Percentiles rank a stretch among this genome's conserved stretches.
Evolutionary conservation across 2,888 invertebrate species (phyloP).

Genomic region (Limnephilus auricula): DNA sequence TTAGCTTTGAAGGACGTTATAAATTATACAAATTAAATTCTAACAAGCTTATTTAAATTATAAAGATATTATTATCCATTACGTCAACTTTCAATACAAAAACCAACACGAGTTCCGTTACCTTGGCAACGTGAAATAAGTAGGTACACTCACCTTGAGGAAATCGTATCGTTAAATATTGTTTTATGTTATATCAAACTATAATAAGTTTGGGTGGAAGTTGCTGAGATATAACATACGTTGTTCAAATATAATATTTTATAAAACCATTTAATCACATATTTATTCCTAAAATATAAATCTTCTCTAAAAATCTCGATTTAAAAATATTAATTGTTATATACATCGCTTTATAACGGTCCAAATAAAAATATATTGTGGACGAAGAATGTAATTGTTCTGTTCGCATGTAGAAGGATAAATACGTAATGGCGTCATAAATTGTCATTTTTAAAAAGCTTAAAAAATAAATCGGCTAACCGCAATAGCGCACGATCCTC

Average conservation of each 20-base stretch:
- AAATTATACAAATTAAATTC: background rate
- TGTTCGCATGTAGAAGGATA: constrained; percentile 18
- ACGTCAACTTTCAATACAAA: background rate
- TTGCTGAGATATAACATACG: background rate
- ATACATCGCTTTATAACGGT: background rate
- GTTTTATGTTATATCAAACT: background rate
- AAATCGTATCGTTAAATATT: background rate
- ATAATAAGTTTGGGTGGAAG: background rate
- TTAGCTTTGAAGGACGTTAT: background rate
- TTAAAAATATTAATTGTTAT: background rate
- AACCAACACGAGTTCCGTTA: background rate
- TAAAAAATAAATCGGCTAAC: constrained; percentile 20
- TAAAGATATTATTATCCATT: background rate
- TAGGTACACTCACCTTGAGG: background rate
- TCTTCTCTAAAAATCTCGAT: background rate
- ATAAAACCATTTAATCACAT: background rate
- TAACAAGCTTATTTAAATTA: background rate
- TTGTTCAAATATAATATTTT: background rate
- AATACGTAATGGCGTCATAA: constrained; percentile 43
- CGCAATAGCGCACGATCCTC: constrained; percentile 5
- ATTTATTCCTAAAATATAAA: background rate
- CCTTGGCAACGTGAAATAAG: background rate
- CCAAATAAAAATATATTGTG: constrained; percentile 20
- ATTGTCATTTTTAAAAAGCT: constrained; percentile 32
- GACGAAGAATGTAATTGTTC: constrained; percentile 35